phyloP scores from a whole-genome alignment of 2,797 vertebrate species.

The Kryptolebias ocellatus region DNA sequence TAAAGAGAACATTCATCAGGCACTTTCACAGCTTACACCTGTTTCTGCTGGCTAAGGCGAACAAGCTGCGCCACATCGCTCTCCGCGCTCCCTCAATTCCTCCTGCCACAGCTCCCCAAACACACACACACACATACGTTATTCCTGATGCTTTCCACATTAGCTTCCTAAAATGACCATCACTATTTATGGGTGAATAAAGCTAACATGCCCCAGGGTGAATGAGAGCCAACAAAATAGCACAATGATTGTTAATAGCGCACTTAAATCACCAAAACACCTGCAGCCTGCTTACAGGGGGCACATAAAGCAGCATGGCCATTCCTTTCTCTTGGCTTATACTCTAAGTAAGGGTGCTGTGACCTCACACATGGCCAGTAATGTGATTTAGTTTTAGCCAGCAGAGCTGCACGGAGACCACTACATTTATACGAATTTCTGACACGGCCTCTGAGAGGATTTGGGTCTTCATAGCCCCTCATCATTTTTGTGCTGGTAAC shows the following conservation, averaged over 20 bases:
- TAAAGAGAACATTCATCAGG: conserved; percentile 82
- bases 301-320: conserved; percentile 39
- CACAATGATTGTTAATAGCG: conserved; percentile 13
- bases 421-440: too few species aligned
- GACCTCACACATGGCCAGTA: conserved; percentile 41
- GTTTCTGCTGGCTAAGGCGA: conserved; percentile 77
- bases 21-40: conserved; percentile 77
- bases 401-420: neutral
- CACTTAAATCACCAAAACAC: conserved; percentile 32
- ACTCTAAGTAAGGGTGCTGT: conserved; percentile 5
- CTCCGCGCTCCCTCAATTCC: conserved; percentile 60
- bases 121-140: conserved; percentile 48
- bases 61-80: conserved; percentile 75
- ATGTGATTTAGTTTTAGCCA: conserved; percentile 35
- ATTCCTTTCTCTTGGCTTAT: conserved; percentile 28
- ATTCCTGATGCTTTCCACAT: conserved; percentile 59
- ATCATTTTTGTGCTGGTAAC: neutral
- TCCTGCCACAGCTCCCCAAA: conserved; percentile 41
- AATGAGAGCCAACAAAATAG: conserved; percentile 22
- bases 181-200: conserved; percentile 64
- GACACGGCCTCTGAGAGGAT: conserved; percentile 9
- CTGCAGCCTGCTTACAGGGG: conserved; percentile 22
- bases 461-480: conserved; percentile 17
- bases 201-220: conserved; percentile 30
- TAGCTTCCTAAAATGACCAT: conserved; percentile 55